phyloP scores from a whole-genome alignment of 2,797 vertebrate genomes.

The Chaetophractus vellerosus region DNA sequence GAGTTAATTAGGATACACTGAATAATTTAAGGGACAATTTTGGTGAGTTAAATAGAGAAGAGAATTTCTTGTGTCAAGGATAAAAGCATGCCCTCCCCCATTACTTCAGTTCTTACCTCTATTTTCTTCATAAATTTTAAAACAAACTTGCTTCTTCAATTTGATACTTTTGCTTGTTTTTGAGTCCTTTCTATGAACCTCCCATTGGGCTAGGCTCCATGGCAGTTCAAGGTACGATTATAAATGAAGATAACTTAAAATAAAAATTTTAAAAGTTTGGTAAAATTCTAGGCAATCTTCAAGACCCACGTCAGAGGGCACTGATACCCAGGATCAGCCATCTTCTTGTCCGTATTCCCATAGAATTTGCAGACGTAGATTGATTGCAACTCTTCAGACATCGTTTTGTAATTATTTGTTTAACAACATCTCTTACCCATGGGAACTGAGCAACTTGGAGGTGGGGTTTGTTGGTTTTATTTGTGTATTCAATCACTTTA shows the following conservation, averaged over 20 bases:
- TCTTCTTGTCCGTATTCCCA: background rate
- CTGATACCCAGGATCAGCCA: background rate
- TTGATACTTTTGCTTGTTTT: slow-evolving; percentile 6
- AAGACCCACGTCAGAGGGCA: background rate
- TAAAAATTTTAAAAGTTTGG: background rate
- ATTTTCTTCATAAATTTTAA: slow-evolving; percentile 15
- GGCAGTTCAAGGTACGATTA: slow-evolving; percentile 25
- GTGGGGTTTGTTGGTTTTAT: background rate
- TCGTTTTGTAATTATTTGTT: background rate
- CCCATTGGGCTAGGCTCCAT: background rate
- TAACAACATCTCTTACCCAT: background rate
- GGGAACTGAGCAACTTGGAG: background rate
- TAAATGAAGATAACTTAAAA: background rate
- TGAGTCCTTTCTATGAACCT: background rate
- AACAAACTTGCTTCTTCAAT: slow-evolving; percentile 4
- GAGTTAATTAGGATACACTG: slow-evolving; percentile 83
- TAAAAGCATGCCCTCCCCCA: background rate
- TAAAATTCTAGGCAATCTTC: slow-evolving; percentile 13
- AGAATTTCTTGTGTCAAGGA: slow-evolving; percentile 67
- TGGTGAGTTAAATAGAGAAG: slow-evolving; percentile 80
- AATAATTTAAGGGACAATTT: slow-evolving; percentile 85
- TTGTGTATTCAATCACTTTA: background rate
- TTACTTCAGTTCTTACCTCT: background rate
- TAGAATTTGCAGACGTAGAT: background rate
- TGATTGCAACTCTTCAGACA: background rate